Evolutionary conservation across 2,888 invertebrate species (phyloP).

Genomic region (Ligdia adustata): DNA sequence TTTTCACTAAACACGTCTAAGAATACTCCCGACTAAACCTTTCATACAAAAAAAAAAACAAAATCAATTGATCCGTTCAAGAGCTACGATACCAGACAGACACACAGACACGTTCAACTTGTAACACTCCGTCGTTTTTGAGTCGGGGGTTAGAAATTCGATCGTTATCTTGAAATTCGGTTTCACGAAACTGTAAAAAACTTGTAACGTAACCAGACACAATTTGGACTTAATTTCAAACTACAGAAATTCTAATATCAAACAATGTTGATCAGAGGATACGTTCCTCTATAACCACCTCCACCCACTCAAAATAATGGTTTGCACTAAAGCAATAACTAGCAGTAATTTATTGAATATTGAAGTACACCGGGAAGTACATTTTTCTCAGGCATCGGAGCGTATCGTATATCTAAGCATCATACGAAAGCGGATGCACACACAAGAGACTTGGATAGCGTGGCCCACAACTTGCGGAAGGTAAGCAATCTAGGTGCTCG

Average conservation of each 20-base stretch:
- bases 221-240: constrained; percentile 4
- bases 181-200: too few relatives aligned
- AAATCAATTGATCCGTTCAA: too few relatives aligned
- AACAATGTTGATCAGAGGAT: constrained; percentile 10
- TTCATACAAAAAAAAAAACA: too few relatives aligned
- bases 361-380: constrained; percentile 46
- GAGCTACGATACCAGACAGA: too few relatives aligned
- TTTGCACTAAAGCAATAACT: constrained; percentile 19
- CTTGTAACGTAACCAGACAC: too few relatives aligned
- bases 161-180: too few relatives aligned
- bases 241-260: constrained; percentile 14
- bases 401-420: constrained; percentile 59
- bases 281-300: constrained; percentile 28
- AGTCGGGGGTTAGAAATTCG: too few relatives aligned
- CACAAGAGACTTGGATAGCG: constrained; percentile 23
- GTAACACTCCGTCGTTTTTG: too few relatives aligned
- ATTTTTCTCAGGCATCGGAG: constrained; percentile 76
- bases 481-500: constrained; percentile 37
- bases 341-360: constrained; percentile 31
- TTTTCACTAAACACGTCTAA: too few relatives aligned
- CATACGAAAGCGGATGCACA: constrained; percentile 48
- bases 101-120: too few relatives aligned
- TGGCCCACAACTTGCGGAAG: constrained; percentile 46
- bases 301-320: constrained; percentile 18
- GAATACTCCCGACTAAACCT: too few relatives aligned